Percentiles rank a stretch among this genome's conserved stretches.
phyloP scores from a whole-genome alignment of 2,113 vertebrate genomes.

The Labeo catla region DNA sequence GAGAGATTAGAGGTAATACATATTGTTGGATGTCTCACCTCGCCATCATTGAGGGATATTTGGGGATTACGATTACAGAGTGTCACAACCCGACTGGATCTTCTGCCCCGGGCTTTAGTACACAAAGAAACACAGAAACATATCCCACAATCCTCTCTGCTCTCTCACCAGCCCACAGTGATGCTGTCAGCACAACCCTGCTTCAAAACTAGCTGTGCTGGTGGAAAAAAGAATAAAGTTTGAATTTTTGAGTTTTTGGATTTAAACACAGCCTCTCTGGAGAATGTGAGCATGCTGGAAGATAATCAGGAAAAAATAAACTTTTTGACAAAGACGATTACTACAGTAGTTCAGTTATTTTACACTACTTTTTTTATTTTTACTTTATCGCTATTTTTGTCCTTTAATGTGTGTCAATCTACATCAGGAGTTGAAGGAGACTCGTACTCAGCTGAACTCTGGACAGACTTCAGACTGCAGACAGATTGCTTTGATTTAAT shows the following conservation, averaged over 20 bases:
- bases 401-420: neutral
- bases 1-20: slow-evolving; percentile 60
- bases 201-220: slow-evolving; percentile 31
- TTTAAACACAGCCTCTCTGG: neutral
- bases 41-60: slow-evolving; percentile 65
- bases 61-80: slow-evolving; percentile 59
- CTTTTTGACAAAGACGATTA: neutral
- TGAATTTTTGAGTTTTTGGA: slow-evolving; percentile 18
- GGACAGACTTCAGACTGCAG: slow-evolving; percentile 66
- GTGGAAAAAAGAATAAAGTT: slow-evolving; percentile 13
- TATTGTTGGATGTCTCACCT: slow-evolving; percentile 58
- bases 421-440: neutral
- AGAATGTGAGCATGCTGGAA: neutral
- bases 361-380: neutral
- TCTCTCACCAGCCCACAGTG: slow-evolving; percentile 46
- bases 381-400: neutral
- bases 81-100: slow-evolving; percentile 71
- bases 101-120: slow-evolving; percentile 66
- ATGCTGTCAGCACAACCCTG: slow-evolving; percentile 26
- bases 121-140: slow-evolving; percentile 58
- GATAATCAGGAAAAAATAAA: neutral
- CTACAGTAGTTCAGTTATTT: neutral
- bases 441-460: slow-evolving; percentile 47
- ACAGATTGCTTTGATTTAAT: slow-evolving; percentile 71
- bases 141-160: slow-evolving; percentile 57